phyloP scores from a whole-genome alignment of 2,797 vertebrate genomes.

The Paramormyrops hopkinsi region DNA sequence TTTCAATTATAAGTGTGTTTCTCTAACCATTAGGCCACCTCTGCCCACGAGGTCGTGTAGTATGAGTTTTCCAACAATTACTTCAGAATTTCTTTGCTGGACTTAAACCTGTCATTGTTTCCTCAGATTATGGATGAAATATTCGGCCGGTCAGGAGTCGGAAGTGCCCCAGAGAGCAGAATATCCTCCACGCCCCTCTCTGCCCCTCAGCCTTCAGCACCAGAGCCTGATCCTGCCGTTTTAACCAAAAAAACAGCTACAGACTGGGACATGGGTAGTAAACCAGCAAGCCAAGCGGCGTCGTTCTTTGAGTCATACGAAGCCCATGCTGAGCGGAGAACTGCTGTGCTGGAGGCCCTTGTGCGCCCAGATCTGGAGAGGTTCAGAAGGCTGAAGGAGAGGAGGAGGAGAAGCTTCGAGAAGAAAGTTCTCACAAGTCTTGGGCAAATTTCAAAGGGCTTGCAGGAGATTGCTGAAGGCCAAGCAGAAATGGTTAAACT shows the following conservation, averaged over 20 bases:
- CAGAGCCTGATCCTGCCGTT: too few species aligned
- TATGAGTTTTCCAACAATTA: too few species aligned
- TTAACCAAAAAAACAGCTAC: neutral
- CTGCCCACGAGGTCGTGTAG: too few species aligned
- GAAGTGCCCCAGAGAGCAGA: neutral
- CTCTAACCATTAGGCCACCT: neutral
- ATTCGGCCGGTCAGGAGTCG: neutral
- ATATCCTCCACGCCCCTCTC: neutral
- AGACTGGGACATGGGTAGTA: neutral
- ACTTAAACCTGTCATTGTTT: neutral
- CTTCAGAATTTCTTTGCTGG: too few species aligned
- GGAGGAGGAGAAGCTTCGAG: too few species aligned
- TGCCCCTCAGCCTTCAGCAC: too few species aligned
- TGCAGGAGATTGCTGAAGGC: neutral
- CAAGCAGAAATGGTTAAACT: neutral
- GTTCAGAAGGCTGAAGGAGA: neutral
- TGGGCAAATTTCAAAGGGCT: neutral
- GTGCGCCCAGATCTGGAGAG: neutral
- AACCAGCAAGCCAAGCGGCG: neutral
- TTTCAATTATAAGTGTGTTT: too few species aligned
- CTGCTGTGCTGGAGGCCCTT: neutral
- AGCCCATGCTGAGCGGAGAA: too few species aligned
- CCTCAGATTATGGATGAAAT: neutral
- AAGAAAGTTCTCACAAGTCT: neutral
- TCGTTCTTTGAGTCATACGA: neutral